Evolutionary conservation across 2,888 invertebrate species (phyloP), one percentile per base, ranked within the genome.

Genomic region (Diarsia dahlii): DNA sequence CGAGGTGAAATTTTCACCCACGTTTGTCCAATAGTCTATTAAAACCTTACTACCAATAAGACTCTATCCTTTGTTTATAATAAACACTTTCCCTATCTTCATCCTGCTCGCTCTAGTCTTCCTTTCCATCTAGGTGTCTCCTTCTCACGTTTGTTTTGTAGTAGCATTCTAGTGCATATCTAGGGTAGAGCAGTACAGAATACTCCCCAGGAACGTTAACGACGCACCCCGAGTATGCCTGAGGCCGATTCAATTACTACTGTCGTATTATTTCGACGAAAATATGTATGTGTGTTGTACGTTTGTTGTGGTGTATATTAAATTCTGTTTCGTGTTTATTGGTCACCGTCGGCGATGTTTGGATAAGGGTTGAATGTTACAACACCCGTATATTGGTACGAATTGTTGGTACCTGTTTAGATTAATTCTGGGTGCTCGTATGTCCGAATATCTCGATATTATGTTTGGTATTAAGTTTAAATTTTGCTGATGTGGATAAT

Each of bases 221-320:
- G 95, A 94, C 94, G 91, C 91, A 92, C 95, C 90, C 95, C 94
- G 94, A 94, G 94, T 94, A 93, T 92, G 96, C 96, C 95, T 93
- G 93, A 94, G 96, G 96, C 96, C 95, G 96, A 96, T 96, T 96
- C 96, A 96, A 96, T 96, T 96, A 96, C 96, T 95, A 95, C 95
- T 94, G 95, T 95, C 93, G 95, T 95, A 96, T 96, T 96, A 96
- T 96, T 95, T 94, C 93, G 94, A 94, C 93, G 95, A 95, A 96
- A 96, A 95, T 96, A 96, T 96, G 95, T 95, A 95, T 95, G 95
- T 95, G 92, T 95, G 94, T 93, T 85, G 87, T 88, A 87, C 74
- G 87, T 94, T 93, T 93, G 94, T 92, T 95, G 94, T 90, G 95
- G 95, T 95, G 95, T 95, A 94, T 95, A 95, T 96, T 96, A 89